Base-by-base conservation (phyloP, 2,797 vertebrate genomes). In the Phaenicophaeus curvirostris region DNA sequence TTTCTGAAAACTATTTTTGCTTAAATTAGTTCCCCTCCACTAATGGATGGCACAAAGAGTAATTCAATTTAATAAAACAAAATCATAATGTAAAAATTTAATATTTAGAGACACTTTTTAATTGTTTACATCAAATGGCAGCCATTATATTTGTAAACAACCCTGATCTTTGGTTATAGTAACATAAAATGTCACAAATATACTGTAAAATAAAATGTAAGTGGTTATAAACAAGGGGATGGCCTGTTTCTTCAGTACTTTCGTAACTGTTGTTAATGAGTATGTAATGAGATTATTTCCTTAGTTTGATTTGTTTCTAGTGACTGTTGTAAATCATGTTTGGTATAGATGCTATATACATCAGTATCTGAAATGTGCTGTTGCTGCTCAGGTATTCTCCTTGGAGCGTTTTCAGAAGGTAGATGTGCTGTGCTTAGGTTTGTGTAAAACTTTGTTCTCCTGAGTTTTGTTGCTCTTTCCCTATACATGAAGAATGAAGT, bases 121-220 rank as follows among this genome's bases (percentile, higher is more conserved):
- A 98, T 98, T 61, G 97, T 97, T 97, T 97, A 94, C 97, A 95
- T 97, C 69, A 96, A 96, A 97, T 95, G 95, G 97, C 97, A 98
- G 96, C 90, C 84, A 94, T 97, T 97, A 97, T 97, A 98, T 98
- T 98, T 98, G 97, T 98, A 98, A 98, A 97, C 93, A 95, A 90
- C 92, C 89, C 91, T 96, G 85, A 95, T 94, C 83, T 97, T 97
- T 96, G 95, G 96, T 97, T 97, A 95, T 97, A 97, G 95, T 97
- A 97, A 96, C 90, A 97, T 97, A 94, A 96, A 94, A 97, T 97
- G 93, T 98, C 96, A 95, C 92, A 97, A 96, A 97, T 98, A 94
- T 96, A 82, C 96, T 98, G 96, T 98, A 98, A 98, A 98, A 98
- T 98, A 98, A 98, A 98, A 94, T 97, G 4, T 96, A 97, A 97